Base-by-base conservation (phyloP, 2,888 invertebrate genomes). In the Melinopterus prodromus region DNA sequence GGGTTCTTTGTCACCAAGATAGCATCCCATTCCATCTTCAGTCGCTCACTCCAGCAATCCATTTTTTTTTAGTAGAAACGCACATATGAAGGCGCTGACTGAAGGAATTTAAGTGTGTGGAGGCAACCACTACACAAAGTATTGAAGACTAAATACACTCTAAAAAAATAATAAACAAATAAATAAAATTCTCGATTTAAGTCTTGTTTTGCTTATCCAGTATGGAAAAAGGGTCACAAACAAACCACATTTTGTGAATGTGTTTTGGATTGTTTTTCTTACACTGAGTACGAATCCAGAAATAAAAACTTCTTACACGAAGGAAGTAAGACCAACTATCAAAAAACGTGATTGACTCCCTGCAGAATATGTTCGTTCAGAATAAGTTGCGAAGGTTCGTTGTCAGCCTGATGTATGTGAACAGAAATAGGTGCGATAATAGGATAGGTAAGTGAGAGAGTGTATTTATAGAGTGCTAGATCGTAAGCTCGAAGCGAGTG, bases 1-100 rank as follows among this genome's bases (percentile, higher is more conserved):
- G n/a, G 74, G 35, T 37, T 37, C 37, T 74, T 74, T 74, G 74
- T 74, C 74, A 74, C 74, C 74, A 36, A 35, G 36, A 74, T 6
- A 36, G 74, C 35, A 53, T 7, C 53, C 12, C 53, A 53, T 53
- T 53, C 12, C 53, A 2, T 7, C 53, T 1, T 53, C 12, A 2
- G 7, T 9, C 12, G 7, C 53, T 53, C 53, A 26, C 26, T 26
- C 26, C 26, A 26, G 26, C 53, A 53, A 4, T 53, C 12, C 53
- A 53, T 53, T 12, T 53, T 53, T 38, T 38, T 53, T 53, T 53
- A 9, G 53, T 1, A 12, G 53, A 53, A 53, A 4, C 7, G 7
- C 12, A 2, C 9, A 53, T 3, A 2, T 2, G 53, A 53, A 53
- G 53, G 5, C 12, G 5, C 53, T 53, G 12, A 53, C 53, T 53